A percentile compares a stretch with the other conserved stretches of the same genome.
phyloP scores from a whole-genome alignment of 2,888 invertebrate genomes.

The Acanthosepion lycidas region DNA sequence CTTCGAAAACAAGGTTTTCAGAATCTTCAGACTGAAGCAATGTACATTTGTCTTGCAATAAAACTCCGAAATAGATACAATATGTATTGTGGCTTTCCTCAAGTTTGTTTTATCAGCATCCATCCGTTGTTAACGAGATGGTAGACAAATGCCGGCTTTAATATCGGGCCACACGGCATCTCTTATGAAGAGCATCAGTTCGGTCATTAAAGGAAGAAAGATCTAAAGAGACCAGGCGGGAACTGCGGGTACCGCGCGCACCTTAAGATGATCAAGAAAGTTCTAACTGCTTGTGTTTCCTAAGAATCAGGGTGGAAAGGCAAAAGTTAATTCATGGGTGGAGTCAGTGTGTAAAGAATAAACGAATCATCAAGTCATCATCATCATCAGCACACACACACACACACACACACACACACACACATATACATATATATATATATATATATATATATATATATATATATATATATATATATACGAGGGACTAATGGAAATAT shows the following conservation, averaged over 20 bases:
- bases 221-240: background rate
- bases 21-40: background rate
- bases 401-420: background rate
- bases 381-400: background rate
- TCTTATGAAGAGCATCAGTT: background rate
- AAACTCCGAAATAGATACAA: background rate
- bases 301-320: background rate
- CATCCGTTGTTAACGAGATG: background rate
- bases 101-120: background rate
- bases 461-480: background rate
- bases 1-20: no score
- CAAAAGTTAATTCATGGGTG: background rate
- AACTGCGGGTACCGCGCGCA: background rate
- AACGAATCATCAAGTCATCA: background rate
- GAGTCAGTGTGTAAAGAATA: background rate
- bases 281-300: background rate
- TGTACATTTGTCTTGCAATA: background rate
- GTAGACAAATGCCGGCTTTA: background rate
- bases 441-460: background rate
- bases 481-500: background rate
- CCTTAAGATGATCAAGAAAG: background rate
- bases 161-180: background rate
- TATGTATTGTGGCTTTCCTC: background rate
- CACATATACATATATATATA: no score
- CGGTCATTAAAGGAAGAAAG: background rate